Evolutionary conservation across 2,888 invertebrate genomes (phyloP), one percentile per base, ranked within the genome.

Genomic region (Mesoligia furuncula): DNA sequence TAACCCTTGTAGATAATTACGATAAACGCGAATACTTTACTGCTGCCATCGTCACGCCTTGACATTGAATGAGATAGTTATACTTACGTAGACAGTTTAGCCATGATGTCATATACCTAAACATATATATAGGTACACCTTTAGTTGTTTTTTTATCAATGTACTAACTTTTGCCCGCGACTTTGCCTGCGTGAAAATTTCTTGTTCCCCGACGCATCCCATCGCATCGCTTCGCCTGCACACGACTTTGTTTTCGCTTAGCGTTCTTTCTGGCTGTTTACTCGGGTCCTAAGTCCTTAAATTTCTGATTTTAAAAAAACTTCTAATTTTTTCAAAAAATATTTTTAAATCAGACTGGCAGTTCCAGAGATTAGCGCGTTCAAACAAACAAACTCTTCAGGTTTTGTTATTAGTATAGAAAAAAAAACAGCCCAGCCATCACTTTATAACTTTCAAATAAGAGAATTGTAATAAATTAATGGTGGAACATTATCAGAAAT

Each of bases 11-110:
- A 42, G 36, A 66, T 75, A 62, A 36, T 31, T 69, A 24, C 39
- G 69, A 65, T 74, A 24, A 57, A 48, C 20, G 36, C 39, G 39
- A 24, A 59, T 36, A 67, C n/a, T 36, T 59, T 51, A 81, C 57
- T 20, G n/a, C 54, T 45, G 54, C n/a, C 69, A 81, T 62, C 69
- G 83, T 31, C 65, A 65, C 48, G 20, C 48, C 62, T 64, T 69
- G 64, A 36, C 48, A 68, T 64, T 76, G 76, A 42, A 1, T 45
- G 61, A 54, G 20, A 70, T 79, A 72, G 39, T 45, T 9, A 13
- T 65, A 64, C 42, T 39, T 31, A 17, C 15, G 24, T 17, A 20
- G 9, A 27, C 64, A 71, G 45, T 57, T 45, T 59, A 24, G 8
- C 31, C 13, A 31, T 48, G 31, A 31, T 75, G 15, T 62, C 24